These are phyloP conservation scores for Xylocopa sonorina DNA, from an alignment of 1,140 invertebrate genomes.

Conservation along the genomic window DNA sequence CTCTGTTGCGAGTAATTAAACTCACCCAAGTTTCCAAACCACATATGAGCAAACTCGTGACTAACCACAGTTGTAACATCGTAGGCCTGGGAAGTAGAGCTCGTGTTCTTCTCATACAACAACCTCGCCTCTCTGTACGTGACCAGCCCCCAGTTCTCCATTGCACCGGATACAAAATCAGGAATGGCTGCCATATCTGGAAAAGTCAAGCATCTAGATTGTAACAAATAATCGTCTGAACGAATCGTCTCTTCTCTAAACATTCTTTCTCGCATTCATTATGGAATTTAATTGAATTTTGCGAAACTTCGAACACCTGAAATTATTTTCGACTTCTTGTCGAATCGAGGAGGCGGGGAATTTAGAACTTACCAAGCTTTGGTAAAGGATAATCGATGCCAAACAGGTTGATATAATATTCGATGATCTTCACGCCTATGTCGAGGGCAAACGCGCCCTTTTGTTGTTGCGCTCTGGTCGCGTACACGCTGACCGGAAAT, in stretches of 20 bases:
- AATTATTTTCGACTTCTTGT: too few relatives aligned
- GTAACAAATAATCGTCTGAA: not conserved
- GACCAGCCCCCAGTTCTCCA: conserved; percentile 97
- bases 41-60: conserved; percentile 97
- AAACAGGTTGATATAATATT: conserved; percentile 95
- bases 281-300: too few relatives aligned
- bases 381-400: conserved; percentile 90
- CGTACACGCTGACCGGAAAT: conserved; percentile 88
- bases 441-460: conserved; percentile 91
- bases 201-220: conserved; percentile 57
- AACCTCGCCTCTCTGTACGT: conserved; percentile 93
- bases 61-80: conserved; percentile 91
- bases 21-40: conserved; percentile 93
- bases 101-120: conserved; percentile 86
- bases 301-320: too few relatives aligned
- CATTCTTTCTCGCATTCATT: too few relatives aligned
- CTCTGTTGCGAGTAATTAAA: not conserved
- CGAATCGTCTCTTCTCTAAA: too few relatives aligned
- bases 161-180: conserved; percentile 96
- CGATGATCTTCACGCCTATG: conserved; percentile 89
- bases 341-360: too few relatives aligned
- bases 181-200: conserved; percentile 96
- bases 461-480: conserved; percentile 87
- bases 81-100: conserved; percentile 89
- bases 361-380: conserved; percentile 90